Evolutionary conservation across 1,140 invertebrate genomes (phyloP), one percentile per base, ranked within the genome.

Genomic region (Magallana angulata): DNA sequence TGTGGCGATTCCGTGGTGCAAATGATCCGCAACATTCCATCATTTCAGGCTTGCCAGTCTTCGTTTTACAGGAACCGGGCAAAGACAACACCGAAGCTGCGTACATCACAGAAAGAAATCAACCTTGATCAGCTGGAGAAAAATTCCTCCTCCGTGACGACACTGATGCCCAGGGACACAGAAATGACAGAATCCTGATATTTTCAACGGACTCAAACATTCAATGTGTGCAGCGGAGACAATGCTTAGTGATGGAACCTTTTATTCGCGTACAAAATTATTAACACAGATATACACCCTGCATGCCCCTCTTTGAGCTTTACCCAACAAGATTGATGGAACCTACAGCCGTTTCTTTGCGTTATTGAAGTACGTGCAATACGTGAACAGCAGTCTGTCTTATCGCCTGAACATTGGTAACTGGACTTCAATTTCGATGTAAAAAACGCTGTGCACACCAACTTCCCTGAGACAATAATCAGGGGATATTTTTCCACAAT

Each of bases 61-160:
- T 24, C 18, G 18, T 24, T 24, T 24, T 24, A 24, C 18, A 24
- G 18, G 18, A 24, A 24, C 18, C 18, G 18, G 18, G 18, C 18
- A 24, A 24, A 24, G 18, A 24, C 18, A 24, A 24, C 18, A 24
- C 18, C 18, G 18, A 24, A 24, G 18, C 18, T 24, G 18, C 18
- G 18, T 24, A 24, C 18, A 24, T 24, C 18, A 24, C 18, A 24
- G 18, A 24, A 62, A n/a, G 60, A 62, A 62, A 62, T 62, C n/a
- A 30, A 12, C 82, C n/a, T 57, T 12, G 6, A 57, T 16, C n/a
- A 12, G 82, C 82, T 16, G 82, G 82, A 57, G 82, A 59, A 9
- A 82, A 36, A n/a, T 82, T 56, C 48, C 81, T 48, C 7, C 82
- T 83, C 14, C n/a, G 82, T 83, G 82, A 83, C 57, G 82, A 83